Percentiles rank a stretch among this genome's conserved stretches.
Conservation (phyloP, 1,140 invertebrate genomes). For the Habropoda laboriosa region DNA sequence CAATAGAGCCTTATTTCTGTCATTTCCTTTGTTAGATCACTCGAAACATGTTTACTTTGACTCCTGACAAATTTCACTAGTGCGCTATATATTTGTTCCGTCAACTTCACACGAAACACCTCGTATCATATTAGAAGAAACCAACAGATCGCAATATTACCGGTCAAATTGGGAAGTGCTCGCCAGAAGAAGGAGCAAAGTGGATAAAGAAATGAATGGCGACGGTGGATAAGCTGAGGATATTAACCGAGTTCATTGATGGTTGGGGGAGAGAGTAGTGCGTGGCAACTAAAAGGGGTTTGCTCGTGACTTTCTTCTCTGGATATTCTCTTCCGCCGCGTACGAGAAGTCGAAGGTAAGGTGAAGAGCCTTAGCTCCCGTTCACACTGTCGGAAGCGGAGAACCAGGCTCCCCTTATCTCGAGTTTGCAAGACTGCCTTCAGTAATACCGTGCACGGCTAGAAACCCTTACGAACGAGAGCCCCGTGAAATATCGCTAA, state of each 20-base stretch:
- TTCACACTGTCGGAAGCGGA: conserved; percentile 70
- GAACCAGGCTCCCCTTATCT: conserved; percentile 77
- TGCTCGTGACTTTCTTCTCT: conserved; percentile 71
- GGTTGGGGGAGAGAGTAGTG: conserved; percentile 36
- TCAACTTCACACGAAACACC: background rate
- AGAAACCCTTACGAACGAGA: conserved; percentile 71
- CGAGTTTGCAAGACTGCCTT: conserved; percentile 80
- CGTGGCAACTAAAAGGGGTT: conserved; percentile 67
- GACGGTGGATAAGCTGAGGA: conserved; percentile 73
- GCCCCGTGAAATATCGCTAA: conserved; percentile 81
- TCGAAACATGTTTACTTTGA: too few species aligned
- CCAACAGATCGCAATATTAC: background rate
- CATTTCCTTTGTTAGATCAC: too few species aligned
- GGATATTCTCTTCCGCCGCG: conserved; percentile 47
- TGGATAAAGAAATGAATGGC: conserved; percentile 52
- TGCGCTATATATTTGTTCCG: too few species aligned
- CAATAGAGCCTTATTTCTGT: too few species aligned
- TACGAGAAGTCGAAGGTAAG: conserved; percentile 44
- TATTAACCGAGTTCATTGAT: conserved; percentile 70
- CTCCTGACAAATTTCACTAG: too few species aligned
- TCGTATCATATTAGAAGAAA: background rate
- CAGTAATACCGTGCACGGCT: conserved; percentile 76
- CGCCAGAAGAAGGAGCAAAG: conserved; percentile 15
- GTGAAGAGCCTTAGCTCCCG: conserved; percentile 70
- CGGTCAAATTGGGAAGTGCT: background rate